These are phyloP conservation scores for Vulpes lagopus DNA, from an alignment of 2,113 vertebrate species.

Conservation along the genomic window DNA sequence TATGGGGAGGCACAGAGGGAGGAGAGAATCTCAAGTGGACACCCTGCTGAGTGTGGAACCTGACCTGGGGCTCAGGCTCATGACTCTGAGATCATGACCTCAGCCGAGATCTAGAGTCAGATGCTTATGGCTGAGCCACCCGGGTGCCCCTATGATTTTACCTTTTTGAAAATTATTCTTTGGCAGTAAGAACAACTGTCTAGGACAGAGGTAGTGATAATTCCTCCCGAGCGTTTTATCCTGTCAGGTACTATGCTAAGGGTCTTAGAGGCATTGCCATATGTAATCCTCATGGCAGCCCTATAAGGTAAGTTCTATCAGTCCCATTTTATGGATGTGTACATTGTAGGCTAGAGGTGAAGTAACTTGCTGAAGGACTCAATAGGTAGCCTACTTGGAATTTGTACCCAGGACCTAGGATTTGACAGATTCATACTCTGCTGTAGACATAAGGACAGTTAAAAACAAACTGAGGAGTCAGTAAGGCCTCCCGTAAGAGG, in stretches of 20 bases:
- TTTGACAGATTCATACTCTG: background rate
- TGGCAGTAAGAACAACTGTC: background rate
- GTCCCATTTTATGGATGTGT: background rate
- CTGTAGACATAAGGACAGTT: background rate
- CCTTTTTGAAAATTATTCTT: slow-evolving; percentile 5
- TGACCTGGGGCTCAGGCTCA: background rate
- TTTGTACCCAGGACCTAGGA: background rate
- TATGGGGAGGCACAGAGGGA: background rate
- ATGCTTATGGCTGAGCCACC: background rate
- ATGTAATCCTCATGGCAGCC: background rate
- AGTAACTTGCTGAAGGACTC: background rate
- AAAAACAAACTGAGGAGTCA: background rate
- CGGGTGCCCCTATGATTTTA: background rate
- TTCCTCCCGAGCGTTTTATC: background rate
- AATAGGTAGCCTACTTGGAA: background rate
- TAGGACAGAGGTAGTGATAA: background rate
- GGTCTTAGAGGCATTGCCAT: background rate
- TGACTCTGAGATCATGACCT: background rate
- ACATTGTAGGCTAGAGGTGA: background rate
- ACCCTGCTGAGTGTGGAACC: background rate
- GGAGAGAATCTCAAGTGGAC: background rate
- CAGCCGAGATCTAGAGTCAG: background rate
- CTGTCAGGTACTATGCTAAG: background rate
- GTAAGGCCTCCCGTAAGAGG: background rate
- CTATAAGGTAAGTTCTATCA: background rate